Evolutionary conservation across 2,113 vertebrate species (phyloP).

Genomic region (Pseudorhombus dupliciocellatus): DNA sequence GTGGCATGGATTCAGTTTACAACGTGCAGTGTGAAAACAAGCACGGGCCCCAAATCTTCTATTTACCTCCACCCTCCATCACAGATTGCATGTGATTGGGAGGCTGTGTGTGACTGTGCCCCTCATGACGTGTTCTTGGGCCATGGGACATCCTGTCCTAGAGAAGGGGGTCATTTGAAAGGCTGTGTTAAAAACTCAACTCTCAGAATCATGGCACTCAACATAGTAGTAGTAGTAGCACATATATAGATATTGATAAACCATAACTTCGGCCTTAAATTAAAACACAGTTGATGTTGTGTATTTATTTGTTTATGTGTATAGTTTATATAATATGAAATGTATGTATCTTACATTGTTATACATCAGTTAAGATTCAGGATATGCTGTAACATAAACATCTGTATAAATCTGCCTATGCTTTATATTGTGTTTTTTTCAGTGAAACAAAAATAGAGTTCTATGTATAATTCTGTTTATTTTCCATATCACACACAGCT

Average conservation of each 20-base stretch:
- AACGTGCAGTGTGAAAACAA: neutral
- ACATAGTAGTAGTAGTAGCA: neutral
- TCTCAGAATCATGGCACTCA: neutral
- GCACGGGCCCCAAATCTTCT: neutral
- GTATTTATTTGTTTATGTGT: neutral
- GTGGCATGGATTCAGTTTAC: neutral
- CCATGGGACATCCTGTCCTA: no score
- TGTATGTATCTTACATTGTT: neutral
- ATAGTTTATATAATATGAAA: neutral
- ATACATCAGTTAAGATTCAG: slow-evolving; percentile 4
- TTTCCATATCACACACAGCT: slow-evolving; percentile 14
- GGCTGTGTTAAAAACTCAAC: neutral
- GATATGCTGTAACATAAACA: slow-evolving; percentile 5
- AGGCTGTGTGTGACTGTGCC: no score
- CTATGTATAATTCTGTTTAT: slow-evolving; percentile 55
- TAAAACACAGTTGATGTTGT: neutral
- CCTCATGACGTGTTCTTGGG: no score
- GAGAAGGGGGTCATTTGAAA: neutral
- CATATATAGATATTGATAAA: slow-evolving; percentile 11
- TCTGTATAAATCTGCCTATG: neutral
- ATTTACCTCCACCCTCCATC: no score
- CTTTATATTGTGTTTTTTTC: slow-evolving; percentile 2
- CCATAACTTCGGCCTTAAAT: neutral
- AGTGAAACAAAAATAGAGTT: neutral
- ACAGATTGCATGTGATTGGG: no score